Base-by-base conservation (phyloP, 2,113 vertebrate species). In the Tychaedon coryphoeus region DNA sequence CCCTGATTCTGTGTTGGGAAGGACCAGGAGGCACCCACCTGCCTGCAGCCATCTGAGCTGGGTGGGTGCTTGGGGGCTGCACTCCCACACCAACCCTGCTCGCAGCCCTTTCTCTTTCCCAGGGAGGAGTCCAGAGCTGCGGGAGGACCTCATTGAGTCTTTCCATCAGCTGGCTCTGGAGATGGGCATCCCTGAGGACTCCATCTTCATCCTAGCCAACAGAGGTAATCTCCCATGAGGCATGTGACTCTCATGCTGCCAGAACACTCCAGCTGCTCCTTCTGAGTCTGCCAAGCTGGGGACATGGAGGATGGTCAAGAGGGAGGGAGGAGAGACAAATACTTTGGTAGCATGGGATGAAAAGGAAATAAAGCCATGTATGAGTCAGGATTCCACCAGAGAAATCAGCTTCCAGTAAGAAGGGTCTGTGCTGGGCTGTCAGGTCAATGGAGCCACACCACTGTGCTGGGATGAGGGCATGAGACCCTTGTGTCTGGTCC, bases 41-140 rank as follows among this genome's bases (percentile, higher is more conserved):
- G 34, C 42, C 60, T 79, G 62, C 33, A 86, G 66, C 75, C 93
- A 28, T 38, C 50, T 43, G 73, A 83, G 67, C 58, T 76, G 5
- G 5, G 25, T 1, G 66, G 2, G 19, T 28, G 31, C 9, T 19
- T 75, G 72, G 7, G 28, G 20, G 33, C 33, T 88, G 33, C 48
- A 51, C 12, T 60, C 42, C 64, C 40, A 19, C 5, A 1, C 58
- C 61, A 58, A 0, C 24, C 43, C 66, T 10, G 1, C 28, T 58
- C 42, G 89, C 19, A 62, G 50, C n/a, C 43, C 23, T 8, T n/a
- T 67, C 22, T 19, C 66, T 33, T 65, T 31, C 53, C 31, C 94
- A 99, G 99, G 99, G 43, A 98, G 99, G 53, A 97, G 94, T 33
- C 98, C 87, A 0, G 75, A 97, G 48, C 95, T 99, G 79, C 96